Base-by-base conservation (phyloP, 2,797 vertebrate genomes). In the Crax fasciolata region DNA sequence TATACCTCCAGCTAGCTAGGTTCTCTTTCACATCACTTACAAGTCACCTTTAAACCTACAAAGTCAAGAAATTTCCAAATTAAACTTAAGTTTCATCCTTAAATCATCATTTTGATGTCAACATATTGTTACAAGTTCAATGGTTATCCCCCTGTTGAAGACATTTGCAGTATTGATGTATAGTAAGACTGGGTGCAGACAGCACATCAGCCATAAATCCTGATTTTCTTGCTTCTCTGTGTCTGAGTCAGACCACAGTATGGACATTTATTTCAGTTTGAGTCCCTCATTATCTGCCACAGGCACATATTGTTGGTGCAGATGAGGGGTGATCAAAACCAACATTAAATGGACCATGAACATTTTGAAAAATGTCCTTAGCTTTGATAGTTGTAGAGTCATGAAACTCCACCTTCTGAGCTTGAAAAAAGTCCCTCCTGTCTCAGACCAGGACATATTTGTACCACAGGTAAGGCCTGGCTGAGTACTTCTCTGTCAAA, bases 171-270 rank as follows among this genome's bases (percentile, higher is more conserved):
- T 55, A 65, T 1, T 55, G 32, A 57, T 68, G 23, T 72, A 58
- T 62, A 75, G 70, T 62, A 35, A 65, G 25, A 80, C 87, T 54
- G 62, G 30, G 21, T 87, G 68, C 94, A 75, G 61, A 91, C 51
- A 75, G 11, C n/a, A 39, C 39, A 39, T 59, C 48, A 66, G 62
- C 14, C 76, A 70, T 86, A 94, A 87, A 91, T 94, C 51, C 35
- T 78, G 30, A 84, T 92, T 96, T 94, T 30, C n/a, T 84, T 77
- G 38, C 44, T 90, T 82, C 28, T 58, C 11, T 72, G 35, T 66
- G 43, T 15, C 18, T 70, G 39, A 89, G 43, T 87, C 66, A 92
- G 46, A 24, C 39, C 21, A 49, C 27, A 58, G 18, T 39, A 52
- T 2, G 24, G 48, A 61, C 21, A 85, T 90, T 89, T 83, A 84